These are phyloP conservation scores for Oreotrochilus melanogaster DNA, from an alignment of 2,113 vertebrate species.

Conservation along the genomic window DNA sequence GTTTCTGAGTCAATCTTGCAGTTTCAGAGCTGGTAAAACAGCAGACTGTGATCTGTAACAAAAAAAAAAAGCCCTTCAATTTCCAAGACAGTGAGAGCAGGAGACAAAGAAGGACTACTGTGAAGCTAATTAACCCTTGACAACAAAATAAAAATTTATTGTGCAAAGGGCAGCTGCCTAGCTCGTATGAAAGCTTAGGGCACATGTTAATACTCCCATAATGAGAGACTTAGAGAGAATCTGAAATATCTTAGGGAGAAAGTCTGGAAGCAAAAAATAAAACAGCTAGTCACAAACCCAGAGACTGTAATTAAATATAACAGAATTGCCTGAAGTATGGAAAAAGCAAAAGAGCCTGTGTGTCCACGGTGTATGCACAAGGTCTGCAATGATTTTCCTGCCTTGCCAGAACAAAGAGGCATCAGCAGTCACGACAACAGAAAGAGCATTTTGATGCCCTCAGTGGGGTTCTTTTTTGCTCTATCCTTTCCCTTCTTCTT, in stretches of 20 bases:
- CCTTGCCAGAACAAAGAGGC: not conserved
- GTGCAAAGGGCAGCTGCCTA: not conserved
- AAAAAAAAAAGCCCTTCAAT: not conserved
- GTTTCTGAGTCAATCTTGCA: not conserved
- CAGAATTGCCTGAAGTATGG: not conserved
- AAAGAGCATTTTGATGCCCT: not conserved
- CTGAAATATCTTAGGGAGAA: not conserved
- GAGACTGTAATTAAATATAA: not conserved
- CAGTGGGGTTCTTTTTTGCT: not conserved
- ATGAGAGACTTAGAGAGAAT: not conserved
- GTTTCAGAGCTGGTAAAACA: not conserved
- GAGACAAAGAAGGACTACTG: not conserved
- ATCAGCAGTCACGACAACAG: not conserved
- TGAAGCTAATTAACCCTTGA: slow-evolving; percentile 10
- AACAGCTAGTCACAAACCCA: not conserved
- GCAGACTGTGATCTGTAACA: not conserved
- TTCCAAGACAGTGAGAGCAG: not conserved
- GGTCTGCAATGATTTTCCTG: not conserved
- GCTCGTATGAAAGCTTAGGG: not conserved
- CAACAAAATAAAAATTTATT: not conserved
- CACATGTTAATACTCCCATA: not conserved
- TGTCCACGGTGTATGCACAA: too few relatives aligned
- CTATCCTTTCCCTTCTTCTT: not conserved
- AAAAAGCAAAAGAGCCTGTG: not conserved
- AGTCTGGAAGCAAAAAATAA: not conserved